Evolutionary conservation across 2,888 invertebrate genomes (phyloP).

Genomic region (Scaeva pyrastri): DNA sequence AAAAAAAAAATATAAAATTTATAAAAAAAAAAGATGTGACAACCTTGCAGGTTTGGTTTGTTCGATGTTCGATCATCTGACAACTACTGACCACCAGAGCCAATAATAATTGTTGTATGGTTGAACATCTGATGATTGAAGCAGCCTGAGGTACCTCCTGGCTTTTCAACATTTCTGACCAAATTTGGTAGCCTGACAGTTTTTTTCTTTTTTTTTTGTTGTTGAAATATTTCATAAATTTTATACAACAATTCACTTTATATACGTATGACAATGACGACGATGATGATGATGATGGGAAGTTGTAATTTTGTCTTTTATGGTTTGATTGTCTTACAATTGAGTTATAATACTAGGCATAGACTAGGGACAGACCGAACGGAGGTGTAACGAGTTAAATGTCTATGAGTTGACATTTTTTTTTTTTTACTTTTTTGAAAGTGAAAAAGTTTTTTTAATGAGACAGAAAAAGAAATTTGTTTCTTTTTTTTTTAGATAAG

Average conservation of each 20-base stretch:
- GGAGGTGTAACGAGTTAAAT: neutral
- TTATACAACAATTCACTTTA: neutral
- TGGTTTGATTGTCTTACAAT: neutral
- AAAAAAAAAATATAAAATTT: neutral
- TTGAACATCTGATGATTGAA: conserved; percentile 30
- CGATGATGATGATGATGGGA: conserved; percentile 6
- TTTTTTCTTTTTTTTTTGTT: neutral
- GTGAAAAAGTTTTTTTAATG: no score
- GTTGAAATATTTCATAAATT: neutral
- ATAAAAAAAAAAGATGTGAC: conserved; percentile 8
- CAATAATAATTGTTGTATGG: neutral
- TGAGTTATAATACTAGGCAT: neutral
- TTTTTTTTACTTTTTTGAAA: no score
- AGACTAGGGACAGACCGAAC: no score
- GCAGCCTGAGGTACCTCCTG: neutral
- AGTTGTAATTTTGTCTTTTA: neutral
- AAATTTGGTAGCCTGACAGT: conserved; percentile 22
- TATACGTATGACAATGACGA: no score
- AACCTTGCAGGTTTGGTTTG: conserved; percentile 16
- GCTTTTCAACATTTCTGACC: conserved; percentile 15
- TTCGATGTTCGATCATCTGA: conserved; percentile 17
- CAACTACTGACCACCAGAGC: conserved; percentile 22
- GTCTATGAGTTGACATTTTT: no score
- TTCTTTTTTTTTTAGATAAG: no score
- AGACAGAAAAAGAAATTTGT: no score